Conservation (phyloP, 2,888 invertebrate species). For the Pachycephus smyrnensis region DNA sequence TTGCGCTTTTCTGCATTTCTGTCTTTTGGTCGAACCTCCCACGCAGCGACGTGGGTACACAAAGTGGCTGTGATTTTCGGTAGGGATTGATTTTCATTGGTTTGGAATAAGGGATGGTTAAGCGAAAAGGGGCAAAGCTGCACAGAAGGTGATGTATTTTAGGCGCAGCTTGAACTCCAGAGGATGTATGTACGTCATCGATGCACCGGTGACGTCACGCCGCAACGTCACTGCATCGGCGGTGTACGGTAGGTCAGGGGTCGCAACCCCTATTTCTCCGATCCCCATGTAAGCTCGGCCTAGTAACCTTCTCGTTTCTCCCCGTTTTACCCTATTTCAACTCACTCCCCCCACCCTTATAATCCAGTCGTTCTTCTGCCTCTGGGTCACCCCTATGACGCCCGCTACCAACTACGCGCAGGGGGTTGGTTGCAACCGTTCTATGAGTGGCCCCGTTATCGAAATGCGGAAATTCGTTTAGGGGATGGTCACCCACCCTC, state of each 20-base stretch:
- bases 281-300: neutral
- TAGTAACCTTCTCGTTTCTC: neutral
- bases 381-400: neutral
- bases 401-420: neutral
- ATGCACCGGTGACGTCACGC: constrained; percentile 65
- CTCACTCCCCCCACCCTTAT: neutral
- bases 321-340: neutral
- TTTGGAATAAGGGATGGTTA: neutral
- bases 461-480: constrained; percentile 55
- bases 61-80: no score
- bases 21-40: neutral
- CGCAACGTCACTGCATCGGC: constrained; percentile 67
- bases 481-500: constrained; percentile 34
- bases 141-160: neutral
- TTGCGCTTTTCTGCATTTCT: neutral
- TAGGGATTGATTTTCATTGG: no score
- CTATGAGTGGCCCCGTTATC: constrained; percentile 49
- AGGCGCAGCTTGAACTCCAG: neutral
- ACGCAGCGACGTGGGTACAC: no score
- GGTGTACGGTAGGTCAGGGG: constrained; percentile 64
- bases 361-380: neutral
- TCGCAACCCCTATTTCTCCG: constrained; percentile 17
- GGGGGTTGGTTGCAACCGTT: constrained; percentile 19
- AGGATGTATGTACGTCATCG: neutral
- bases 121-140: neutral